Evolutionary conservation across 2,888 invertebrate species (phyloP), one percentile per base, ranked within the genome.

Genomic region (Watsonalla cultraria): DNA sequence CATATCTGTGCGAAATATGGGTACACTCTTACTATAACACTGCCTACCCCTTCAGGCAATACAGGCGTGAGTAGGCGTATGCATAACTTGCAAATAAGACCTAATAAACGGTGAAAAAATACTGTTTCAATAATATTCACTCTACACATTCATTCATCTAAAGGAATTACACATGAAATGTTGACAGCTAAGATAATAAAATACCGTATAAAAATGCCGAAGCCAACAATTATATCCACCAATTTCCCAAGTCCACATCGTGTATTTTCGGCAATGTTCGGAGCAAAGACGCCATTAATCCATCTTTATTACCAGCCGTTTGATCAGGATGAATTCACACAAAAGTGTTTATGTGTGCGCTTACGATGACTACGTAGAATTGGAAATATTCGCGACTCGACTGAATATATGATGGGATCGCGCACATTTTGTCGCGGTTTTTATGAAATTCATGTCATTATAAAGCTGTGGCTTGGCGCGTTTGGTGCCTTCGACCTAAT

Each of bases 231-330:
- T 11, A 11, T 11, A 42, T 42, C 5, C 46, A 13, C 5, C 7
- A 37, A 37, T 39, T 49, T 49, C 37, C 49, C 39, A 15, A 37
- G 11, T 15, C 37, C 37, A 51, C 39, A 53, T 46, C 55, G 55
- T 42, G 24, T 51, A 54, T 47, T 37, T 54, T 54, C 57, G 57
- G 47, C 14, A 33, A 14, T 37, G 49, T 37, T 49, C 48, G 45
- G 35, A 39, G 33, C 34, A 52, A 65, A 61, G 70, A 75, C 66
- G 61, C 70, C 74, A 76, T 82, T 82, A 83, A 88, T 89, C 81
- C 81, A 85, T 86, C 86, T 86, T 86, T 88, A 87, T 87, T 88
- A 86, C 81, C 76, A 70, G 65, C 72, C 69, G 76, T 80, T 86
- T 81, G 81, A 83, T 82, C 76, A 72, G 78, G 73, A 77, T 78